Conservation (phyloP, 2,888 invertebrate genomes). For the Blastobasis lacticolella region DNA sequence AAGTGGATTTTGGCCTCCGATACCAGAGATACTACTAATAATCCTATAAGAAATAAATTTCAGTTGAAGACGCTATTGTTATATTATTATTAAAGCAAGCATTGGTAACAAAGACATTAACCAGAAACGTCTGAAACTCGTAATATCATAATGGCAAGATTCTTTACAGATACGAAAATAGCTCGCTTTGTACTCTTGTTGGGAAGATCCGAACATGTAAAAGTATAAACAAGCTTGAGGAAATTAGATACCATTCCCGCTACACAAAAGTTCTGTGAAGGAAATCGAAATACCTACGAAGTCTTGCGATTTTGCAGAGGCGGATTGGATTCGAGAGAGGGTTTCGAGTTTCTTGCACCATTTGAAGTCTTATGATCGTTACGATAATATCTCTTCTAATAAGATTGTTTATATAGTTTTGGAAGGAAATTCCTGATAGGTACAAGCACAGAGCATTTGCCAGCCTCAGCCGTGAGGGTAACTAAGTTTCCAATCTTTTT, state of each 20-base stretch:
- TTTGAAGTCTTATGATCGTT: too few species aligned
- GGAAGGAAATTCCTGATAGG: not conserved
- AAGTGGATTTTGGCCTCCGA: too few species aligned
- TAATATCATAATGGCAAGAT: conserved; percentile 11
- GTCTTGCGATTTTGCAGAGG: conserved; percentile 20
- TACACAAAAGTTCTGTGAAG: conserved; percentile 32
- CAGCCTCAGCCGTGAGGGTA: too few species aligned
- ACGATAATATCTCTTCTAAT: too few species aligned
- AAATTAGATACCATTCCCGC: conserved; percentile 43
- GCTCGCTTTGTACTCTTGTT: conserved; percentile 9
- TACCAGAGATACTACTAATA: too few species aligned
- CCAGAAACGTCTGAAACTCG: conserved; percentile 2
- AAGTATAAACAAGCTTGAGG: conserved; percentile 38
- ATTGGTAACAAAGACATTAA: too few species aligned
- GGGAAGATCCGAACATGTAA: conserved; percentile 21
- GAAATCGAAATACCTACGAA: conserved; percentile 37
- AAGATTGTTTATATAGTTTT: too few species aligned
- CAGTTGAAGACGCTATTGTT: too few species aligned
- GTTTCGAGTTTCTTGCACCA: not conserved
- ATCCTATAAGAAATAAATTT: too few species aligned
- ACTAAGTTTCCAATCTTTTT: too few species aligned
- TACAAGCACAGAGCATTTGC: too few species aligned
- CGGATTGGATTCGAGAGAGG: conserved; percentile 5
- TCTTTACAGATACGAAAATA: not conserved
- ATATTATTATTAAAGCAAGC: too few species aligned